phyloP scores from a whole-genome alignment of 2,888 invertebrate genomes.

The Tridacna crocea region DNA sequence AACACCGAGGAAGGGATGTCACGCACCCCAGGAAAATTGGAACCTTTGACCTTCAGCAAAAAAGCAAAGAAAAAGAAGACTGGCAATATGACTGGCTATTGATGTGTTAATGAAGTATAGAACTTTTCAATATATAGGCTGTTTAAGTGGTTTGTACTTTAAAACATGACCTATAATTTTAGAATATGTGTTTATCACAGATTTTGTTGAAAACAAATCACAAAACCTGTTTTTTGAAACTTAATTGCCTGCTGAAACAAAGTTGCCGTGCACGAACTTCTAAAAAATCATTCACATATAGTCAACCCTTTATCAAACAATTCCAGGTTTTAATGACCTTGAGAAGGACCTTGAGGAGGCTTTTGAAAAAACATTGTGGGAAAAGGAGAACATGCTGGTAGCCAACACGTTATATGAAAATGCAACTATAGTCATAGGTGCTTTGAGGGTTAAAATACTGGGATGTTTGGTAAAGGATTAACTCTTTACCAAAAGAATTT shows the following conservation, averaged over 20 bases:
- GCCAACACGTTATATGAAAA: background rate
- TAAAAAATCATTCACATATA: background rate
- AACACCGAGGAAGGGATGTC: conserved; percentile 77
- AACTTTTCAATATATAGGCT: conserved; percentile 29
- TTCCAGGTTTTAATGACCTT: background rate
- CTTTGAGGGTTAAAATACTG: too few relatives aligned
- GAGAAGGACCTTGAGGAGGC: background rate
- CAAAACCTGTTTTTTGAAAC: too few relatives aligned
- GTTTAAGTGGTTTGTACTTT: background rate
- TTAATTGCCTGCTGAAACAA: too few relatives aligned
- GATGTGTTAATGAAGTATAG: conserved; percentile 4
- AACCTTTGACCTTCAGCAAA: conserved; percentile 83
- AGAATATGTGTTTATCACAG: too few relatives aligned
- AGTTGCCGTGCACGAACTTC: background rate
- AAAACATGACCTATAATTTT: too few relatives aligned
- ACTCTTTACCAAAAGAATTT: too few relatives aligned
- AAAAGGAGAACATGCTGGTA: background rate
- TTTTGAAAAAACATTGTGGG: background rate
- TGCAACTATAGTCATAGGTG: background rate
- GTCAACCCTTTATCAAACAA: background rate
- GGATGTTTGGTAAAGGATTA: too few relatives aligned
- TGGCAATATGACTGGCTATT: conserved; percentile 10
- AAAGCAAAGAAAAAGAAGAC: conserved; percentile 58
- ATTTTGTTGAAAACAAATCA: too few relatives aligned
- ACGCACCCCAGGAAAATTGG: conserved; percentile 84